Evolutionary conservation across 1,140 invertebrate species (phyloP).

Genomic region (Carposina sasakii): DNA sequence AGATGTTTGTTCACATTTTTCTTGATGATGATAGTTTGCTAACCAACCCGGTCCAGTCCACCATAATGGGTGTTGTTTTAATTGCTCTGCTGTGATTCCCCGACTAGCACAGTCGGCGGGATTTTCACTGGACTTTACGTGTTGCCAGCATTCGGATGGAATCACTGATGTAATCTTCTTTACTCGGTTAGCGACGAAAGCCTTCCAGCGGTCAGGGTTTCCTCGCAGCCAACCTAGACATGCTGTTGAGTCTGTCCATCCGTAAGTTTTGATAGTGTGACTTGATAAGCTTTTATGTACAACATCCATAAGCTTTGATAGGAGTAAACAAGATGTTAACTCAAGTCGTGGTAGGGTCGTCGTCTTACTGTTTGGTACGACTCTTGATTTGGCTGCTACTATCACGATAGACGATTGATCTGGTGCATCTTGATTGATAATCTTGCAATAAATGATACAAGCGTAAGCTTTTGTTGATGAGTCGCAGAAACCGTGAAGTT

Average conservation of each 20-base stretch:
- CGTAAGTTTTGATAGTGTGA: no score
- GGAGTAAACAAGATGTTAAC: no score
- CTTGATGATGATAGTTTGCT: neutral
- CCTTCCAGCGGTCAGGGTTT: constrained; percentile 22
- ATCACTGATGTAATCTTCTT: constrained; percentile 1
- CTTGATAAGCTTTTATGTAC: no score
- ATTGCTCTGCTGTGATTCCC: neutral
- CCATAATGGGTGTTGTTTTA: neutral
- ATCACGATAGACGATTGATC: neutral
- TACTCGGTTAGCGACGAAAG: constrained; percentile 3
- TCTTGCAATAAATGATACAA: constrained; percentile 1
- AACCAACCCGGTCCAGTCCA: neutral
- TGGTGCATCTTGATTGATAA: neutral
- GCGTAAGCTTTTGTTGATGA: neutral
- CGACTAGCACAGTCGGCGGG: constrained; percentile 8
- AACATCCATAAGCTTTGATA: no score
- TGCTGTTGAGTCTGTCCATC: constrained; percentile 40
- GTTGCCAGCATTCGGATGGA: neutral
- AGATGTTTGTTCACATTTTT: neutral
- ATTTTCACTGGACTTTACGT: constrained; percentile 6
- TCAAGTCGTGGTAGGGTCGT: neutral
- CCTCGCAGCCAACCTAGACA: constrained; percentile 37
- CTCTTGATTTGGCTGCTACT: neutral
- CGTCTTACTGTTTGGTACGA: neutral
- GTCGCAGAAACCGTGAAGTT: constrained; percentile 11